Percentiles rank a stretch among this genome's conserved stretches.
Evolutionary conservation across 2,797 vertebrate genomes (phyloP).

Genomic region (Mormyrops boulengeri): DNA sequence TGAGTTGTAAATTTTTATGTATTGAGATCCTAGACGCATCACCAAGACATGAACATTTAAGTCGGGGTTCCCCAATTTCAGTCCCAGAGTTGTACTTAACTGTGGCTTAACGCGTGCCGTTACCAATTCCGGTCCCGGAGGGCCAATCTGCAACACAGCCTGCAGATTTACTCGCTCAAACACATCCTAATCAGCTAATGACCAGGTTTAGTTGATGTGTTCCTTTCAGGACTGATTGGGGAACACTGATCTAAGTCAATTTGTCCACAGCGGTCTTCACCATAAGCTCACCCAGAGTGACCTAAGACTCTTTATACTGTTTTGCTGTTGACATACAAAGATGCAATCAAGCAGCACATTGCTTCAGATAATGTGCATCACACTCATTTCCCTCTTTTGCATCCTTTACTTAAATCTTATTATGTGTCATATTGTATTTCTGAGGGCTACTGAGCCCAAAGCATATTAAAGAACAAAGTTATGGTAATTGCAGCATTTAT

Average conservation of each 20-base stretch:
- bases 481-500: not conserved
- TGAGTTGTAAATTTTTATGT: not conserved
- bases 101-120: not conserved
- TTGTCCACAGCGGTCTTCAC: not conserved
- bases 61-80: not conserved
- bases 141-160: not conserved
- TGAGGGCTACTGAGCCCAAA: not conserved
- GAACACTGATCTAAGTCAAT: not conserved
- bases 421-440: not conserved
- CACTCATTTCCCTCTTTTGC: not conserved
- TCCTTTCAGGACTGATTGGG: not conserved
- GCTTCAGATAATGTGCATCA: not conserved
- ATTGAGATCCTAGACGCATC: slow-evolving; percentile 2
- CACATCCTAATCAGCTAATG: not conserved
- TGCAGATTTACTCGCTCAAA: not conserved
- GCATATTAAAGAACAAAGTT: not conserved
- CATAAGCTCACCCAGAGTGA: not conserved
- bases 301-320: not conserved
- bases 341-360: not conserved
- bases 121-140: not conserved
- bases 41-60: not conserved
- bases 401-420: not conserved
- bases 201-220: not conserved
- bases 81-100: not conserved
- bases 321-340: not conserved